These are phyloP conservation scores for Drosophila truncata DNA, from an alignment of 1,140 invertebrate genomes.

Conservation along the genomic window DNA sequence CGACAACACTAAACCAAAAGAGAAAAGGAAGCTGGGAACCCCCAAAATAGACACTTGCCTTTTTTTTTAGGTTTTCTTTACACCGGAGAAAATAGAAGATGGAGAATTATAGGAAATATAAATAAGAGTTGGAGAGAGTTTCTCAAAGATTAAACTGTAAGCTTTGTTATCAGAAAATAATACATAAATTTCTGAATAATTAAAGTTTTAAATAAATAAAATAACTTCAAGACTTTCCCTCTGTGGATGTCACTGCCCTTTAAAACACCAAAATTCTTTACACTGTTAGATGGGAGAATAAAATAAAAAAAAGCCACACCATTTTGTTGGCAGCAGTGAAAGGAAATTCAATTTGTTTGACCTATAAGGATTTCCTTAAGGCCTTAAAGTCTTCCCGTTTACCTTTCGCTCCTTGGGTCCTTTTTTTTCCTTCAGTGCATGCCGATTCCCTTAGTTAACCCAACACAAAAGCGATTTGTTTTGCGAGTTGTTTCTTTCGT, in stretches of 20 bases:
- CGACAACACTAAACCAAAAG: slow-evolving; percentile 22
- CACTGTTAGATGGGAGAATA: background rate
- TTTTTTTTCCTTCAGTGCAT: slow-evolving; percentile 6
- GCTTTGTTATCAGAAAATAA: too few species aligned
- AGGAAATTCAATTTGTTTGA: slow-evolving; percentile 33
- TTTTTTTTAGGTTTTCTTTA: slow-evolving; percentile 1
- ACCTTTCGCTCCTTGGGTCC: background rate
- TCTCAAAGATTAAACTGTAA: background rate
- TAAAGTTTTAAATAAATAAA: background rate
- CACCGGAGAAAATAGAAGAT: slow-evolving; percentile 3
- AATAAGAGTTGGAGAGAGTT: background rate
- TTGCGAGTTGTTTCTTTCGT: slow-evolving; percentile 8
- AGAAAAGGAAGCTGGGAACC: background rate
- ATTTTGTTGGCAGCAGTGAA: background rate
- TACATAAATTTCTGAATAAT: background rate
- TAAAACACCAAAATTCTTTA: background rate
- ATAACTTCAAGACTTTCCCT: background rate
- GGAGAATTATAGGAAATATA: background rate
- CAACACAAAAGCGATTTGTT: slow-evolving; percentile 30
- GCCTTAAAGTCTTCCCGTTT: background rate
- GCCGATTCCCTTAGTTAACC: slow-evolving; percentile 20
- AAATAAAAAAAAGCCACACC: background rate
- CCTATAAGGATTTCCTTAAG: slow-evolving; percentile 1
- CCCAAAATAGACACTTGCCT: slow-evolving; percentile 19
- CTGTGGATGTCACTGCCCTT: background rate